phyloP scores from a whole-genome alignment of 2,888 invertebrate genomes.

The Axea sp. region DNA sequence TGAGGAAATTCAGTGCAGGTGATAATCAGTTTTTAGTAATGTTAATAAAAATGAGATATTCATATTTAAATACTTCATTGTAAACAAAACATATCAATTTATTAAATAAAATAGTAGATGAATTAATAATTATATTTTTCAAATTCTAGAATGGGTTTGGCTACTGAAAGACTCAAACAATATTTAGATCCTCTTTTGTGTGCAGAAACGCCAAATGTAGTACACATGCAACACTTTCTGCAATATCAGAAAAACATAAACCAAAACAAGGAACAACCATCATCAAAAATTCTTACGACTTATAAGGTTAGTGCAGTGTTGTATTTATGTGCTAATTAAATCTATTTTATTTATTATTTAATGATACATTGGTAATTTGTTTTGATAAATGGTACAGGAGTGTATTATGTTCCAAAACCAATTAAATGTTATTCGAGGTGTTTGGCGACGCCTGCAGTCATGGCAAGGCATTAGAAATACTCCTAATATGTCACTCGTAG shows the following conservation, averaged over 20 bases:
- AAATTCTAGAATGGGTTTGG: conserved; percentile 83
- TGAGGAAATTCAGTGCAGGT: conserved; percentile 89
- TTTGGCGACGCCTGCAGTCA: conserved; percentile 87
- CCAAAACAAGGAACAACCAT: conserved; percentile 82
- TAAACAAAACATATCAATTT: no score
- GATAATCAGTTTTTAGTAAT: no score
- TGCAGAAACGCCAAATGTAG: conserved; percentile 89
- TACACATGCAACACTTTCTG: conserved; percentile 91
- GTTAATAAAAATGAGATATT: no score
- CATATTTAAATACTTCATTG: no score
- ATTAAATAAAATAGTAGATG: no score
- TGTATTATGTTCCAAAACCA: conserved; percentile 94
- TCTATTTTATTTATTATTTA: no score
- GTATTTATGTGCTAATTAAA: no score
- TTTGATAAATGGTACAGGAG: no score
- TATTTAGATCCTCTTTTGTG: conserved; percentile 88
- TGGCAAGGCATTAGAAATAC: conserved; percentile 75
- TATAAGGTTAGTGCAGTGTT: conserved; percentile 80
- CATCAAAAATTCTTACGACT: conserved; percentile 82
- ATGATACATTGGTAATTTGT: no score
- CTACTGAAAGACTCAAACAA: conserved; percentile 90
- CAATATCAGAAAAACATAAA: conserved; percentile 80
- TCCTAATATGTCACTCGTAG: conserved; percentile 80
- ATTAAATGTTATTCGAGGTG: conserved; percentile 89
- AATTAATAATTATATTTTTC: not conserved